Percentiles rank a stretch among this genome's conserved stretches.
phyloP scores from a whole-genome alignment of 2,888 invertebrate species.

The Timandra comae region DNA sequence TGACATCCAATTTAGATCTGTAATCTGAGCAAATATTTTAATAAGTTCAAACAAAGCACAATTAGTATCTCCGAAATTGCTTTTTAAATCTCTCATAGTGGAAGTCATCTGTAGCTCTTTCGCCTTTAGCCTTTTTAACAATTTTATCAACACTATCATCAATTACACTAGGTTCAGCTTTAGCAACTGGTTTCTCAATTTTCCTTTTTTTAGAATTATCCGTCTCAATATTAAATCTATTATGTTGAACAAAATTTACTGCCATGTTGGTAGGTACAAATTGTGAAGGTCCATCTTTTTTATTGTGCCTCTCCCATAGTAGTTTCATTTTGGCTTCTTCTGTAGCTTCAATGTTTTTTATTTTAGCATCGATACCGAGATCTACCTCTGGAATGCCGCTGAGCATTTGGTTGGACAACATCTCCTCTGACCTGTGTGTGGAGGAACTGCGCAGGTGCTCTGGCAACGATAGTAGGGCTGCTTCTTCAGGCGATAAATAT shows the following conservation, averaged over 20 bases:
- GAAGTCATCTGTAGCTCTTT: slow-evolving; percentile 97
- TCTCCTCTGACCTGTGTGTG: slow-evolving; percentile 94
- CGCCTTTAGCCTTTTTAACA: slow-evolving; percentile 83
- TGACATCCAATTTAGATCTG: no score
- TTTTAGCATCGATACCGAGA: slow-evolving; percentile 99
- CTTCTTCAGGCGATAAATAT: slow-evolving; percentile 92
- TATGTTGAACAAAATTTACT: slow-evolving; percentile 98
- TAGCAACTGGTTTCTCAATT: slow-evolving; percentile 69
- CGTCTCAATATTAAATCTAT: slow-evolving; percentile 94
- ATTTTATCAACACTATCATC: slow-evolving; percentile 71
- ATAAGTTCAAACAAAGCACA: no score
- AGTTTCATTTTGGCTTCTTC: slow-evolving; percentile 98
- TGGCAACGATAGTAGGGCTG: slow-evolving; percentile 91
- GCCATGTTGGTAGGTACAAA: slow-evolving; percentile 99
- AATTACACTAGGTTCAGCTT: slow-evolving; percentile 50
- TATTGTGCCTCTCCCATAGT: slow-evolving; percentile 90
- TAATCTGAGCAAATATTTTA: no score
- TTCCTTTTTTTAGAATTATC: slow-evolving; percentile 78
- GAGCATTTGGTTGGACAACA: slow-evolving; percentile 99
- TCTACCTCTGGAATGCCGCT: slow-evolving; percentile 99
- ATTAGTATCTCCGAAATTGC: slow-evolving; percentile 91
- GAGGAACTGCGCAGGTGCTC: slow-evolving; percentile 91
- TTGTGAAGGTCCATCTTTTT: slow-evolving; percentile 94
- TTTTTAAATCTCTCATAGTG: slow-evolving; percentile 98
- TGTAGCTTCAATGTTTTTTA: slow-evolving; percentile 98